Evolutionary conservation across 2,113 vertebrate species (phyloP).

Genomic region (Megatriorchis doriae): DNA sequence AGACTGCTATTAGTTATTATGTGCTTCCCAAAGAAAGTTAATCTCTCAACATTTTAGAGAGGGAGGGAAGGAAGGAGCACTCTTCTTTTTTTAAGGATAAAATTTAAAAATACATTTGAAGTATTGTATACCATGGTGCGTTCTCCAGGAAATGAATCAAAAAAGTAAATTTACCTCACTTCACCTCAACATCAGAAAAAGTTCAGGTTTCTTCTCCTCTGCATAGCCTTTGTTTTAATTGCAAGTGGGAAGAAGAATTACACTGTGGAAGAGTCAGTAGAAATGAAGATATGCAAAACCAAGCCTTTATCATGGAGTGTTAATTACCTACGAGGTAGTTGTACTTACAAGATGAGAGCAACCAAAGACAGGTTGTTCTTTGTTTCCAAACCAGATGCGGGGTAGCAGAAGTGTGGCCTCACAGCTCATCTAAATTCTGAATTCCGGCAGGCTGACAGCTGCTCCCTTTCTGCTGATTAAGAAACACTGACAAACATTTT

Average conservation of each 20-base stretch:
- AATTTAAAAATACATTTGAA: neutral
- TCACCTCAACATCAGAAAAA: neutral
- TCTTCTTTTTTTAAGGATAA: neutral
- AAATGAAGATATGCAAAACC: neutral
- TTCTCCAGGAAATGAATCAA: neutral
- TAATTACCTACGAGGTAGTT: neutral
- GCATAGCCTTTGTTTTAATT: neutral
- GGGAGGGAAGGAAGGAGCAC: neutral
- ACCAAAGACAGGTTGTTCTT: slow-evolving; percentile 8
- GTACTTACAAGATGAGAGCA: neutral
- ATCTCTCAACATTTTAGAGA: neutral
- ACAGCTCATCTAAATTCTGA: slow-evolving; percentile 29
- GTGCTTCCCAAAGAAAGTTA: neutral
- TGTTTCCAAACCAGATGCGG: slow-evolving; percentile 6
- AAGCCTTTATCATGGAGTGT: neutral
- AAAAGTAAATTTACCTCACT: neutral
- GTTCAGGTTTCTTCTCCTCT: neutral
- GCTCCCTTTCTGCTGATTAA: slow-evolving; percentile 33
- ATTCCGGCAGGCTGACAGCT: slow-evolving; percentile 4
- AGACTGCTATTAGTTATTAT: neutral
- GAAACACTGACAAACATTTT: neutral
- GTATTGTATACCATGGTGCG: neutral
- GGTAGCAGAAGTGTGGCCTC: slow-evolving; percentile 18
- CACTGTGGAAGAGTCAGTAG: neutral
- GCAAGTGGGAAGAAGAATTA: neutral